Conservation (phyloP, 2,113 vertebrate species). For the Chlorocebus sabaeus region DNA sequence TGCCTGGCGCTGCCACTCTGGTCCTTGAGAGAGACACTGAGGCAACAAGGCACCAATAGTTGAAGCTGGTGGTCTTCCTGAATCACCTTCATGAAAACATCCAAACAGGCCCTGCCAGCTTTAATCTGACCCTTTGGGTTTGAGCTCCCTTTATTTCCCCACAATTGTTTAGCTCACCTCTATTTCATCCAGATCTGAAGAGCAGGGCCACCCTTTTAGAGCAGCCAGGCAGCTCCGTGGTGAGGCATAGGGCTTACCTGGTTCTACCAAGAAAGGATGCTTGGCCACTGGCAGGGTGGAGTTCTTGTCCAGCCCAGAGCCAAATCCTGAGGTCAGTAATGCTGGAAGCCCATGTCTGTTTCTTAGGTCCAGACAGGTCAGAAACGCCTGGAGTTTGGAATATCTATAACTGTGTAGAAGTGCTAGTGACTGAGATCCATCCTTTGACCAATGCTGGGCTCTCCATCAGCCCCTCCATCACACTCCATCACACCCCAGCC, state of each 20-base stretch:
- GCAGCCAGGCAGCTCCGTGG: neutral
- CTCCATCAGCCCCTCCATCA: too few species aligned
- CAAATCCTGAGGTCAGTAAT: neutral
- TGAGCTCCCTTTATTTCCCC: neutral
- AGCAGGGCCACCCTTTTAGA: neutral
- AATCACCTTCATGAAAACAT: neutral
- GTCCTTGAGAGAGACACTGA: neutral
- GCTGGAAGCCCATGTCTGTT: neutral
- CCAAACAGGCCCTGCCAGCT: neutral
- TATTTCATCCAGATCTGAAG: neutral
- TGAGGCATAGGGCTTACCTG: neutral
- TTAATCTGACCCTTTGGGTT: neutral
- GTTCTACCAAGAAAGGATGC: too few species aligned
- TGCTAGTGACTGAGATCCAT: too few species aligned
- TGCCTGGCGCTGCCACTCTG: neutral
- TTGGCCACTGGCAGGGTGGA: neutral
- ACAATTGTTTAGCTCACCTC: neutral
- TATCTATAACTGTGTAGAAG: neutral
- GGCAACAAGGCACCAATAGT: neutral
- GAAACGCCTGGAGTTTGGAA: neutral
- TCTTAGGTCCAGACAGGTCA: neutral
- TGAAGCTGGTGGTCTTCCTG: neutral
- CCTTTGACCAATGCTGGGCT: accelerated
- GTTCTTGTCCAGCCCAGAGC: too few species aligned
- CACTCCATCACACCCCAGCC: neutral